These are phyloP conservation scores for Labeo calbasu DNA, from an alignment of 2,797 vertebrate species.

Conservation along the genomic window DNA sequence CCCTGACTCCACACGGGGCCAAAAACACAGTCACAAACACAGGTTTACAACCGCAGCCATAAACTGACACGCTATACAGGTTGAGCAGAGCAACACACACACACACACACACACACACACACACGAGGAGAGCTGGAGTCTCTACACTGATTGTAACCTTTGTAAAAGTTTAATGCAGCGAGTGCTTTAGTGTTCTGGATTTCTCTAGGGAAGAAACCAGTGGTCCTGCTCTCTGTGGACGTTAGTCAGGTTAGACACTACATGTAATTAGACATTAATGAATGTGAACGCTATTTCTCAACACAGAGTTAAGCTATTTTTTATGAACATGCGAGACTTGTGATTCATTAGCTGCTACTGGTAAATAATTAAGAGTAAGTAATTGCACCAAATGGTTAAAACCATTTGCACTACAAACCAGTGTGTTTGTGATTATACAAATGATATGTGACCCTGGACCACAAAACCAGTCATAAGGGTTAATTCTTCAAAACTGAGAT, in stretches of 20 bases:
- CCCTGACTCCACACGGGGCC: conserved; percentile 47
- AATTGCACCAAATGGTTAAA: not conserved
- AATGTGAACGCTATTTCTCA: not conserved
- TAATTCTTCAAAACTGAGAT: no score
- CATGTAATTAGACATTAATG: not conserved
- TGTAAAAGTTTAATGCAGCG: conserved; percentile 5
- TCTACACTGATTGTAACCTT: conserved; percentile 3
- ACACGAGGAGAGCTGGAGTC: not conserved
- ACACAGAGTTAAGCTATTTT: not conserved
- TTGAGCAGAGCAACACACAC: conserved; percentile 7
- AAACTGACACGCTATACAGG: not conserved
- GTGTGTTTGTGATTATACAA: not conserved
- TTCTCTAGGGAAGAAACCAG: not conserved
- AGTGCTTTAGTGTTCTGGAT: not conserved
- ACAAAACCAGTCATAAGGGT: no score
- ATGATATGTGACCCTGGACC: no score
- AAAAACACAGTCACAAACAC: conserved; percentile 30
- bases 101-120: conserved; percentile 18
- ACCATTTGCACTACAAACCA: not conserved
- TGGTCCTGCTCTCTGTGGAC: not conserved
- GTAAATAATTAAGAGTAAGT: not conserved
- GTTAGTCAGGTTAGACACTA: not conserved
- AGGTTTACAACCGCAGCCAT: conserved; percentile 24
- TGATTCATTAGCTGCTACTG: not conserved
- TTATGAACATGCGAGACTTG: not conserved